phyloP scores from a whole-genome alignment of 2,797 vertebrate genomes.

The Pyrocephalus nanus region DNA sequence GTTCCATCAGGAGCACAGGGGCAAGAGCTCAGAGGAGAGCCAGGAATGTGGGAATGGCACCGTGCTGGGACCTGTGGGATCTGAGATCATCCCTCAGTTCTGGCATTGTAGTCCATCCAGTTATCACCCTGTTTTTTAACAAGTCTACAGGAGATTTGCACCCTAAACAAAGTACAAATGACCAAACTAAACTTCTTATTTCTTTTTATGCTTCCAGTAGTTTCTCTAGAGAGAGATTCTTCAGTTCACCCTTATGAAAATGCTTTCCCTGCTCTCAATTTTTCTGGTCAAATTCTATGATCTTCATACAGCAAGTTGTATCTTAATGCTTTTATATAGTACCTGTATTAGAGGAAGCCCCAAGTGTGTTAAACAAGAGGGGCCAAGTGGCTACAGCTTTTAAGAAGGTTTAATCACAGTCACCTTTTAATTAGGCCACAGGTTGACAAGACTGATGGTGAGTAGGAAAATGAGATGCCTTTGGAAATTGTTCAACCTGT shows the following conservation, averaged over 20 bases:
- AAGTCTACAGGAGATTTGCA: neutral
- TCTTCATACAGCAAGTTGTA: neutral
- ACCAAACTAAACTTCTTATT: neutral
- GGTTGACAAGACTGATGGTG: neutral
- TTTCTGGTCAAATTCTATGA: neutral
- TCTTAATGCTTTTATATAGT: neutral
- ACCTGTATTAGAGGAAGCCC: neutral
- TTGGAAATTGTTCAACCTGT: neutral
- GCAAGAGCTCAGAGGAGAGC: neutral
- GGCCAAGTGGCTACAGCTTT: neutral
- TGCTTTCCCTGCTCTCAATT: neutral
- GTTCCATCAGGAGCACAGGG: neutral
- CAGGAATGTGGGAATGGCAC: neutral
- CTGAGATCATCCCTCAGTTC: neutral
- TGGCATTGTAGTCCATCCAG: neutral
- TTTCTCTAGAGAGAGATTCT: neutral
- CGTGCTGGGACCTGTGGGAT: neutral
- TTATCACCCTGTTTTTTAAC: neutral
- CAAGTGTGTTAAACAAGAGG: neutral
- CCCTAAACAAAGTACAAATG: neutral
- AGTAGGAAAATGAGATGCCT: neutral
- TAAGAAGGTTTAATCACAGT: neutral
- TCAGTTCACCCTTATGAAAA: neutral
- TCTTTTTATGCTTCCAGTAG: neutral
- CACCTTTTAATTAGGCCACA: neutral